phyloP scores from a whole-genome alignment of 2,888 invertebrate genomes.

The Brachypterus glaber region DNA sequence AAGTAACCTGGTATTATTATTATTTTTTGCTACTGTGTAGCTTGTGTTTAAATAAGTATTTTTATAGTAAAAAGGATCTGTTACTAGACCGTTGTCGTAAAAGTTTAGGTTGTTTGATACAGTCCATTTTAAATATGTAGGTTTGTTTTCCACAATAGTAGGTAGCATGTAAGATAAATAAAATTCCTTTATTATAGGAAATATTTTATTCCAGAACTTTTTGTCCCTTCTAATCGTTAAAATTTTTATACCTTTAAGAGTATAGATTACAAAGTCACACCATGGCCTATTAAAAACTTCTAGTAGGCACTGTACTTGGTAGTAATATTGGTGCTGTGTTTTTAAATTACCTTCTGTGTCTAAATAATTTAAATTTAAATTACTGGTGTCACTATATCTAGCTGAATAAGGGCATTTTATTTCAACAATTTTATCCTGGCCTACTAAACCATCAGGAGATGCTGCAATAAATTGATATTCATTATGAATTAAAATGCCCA shows the following conservation, averaged over 20 bases:
- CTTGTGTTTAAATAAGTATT: no score
- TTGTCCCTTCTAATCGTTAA: conserved; percentile 3
- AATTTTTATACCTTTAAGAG: conserved; percentile 3
- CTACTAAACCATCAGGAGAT: no score
- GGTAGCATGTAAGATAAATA: conserved; percentile 9
- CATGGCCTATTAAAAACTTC: conserved; percentile 9
- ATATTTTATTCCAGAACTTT: conserved; percentile 8
- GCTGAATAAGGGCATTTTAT: no score
- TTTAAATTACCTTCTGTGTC: conserved; percentile 3
- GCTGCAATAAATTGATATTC: no score
- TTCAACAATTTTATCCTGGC: no score
- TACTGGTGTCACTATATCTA: background rate
- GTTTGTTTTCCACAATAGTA: conserved; percentile 1
- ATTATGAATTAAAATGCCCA: no score
- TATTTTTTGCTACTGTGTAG: no score
- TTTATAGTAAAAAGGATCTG: no score
- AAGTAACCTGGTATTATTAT: no score
- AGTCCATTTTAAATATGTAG: conserved; percentile 2
- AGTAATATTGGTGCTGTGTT: conserved; percentile 7
- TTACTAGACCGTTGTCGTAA: conserved; percentile 6
- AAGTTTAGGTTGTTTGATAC: background rate
- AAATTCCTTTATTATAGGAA: conserved; percentile 7
- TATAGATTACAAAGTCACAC: conserved; percentile 12
- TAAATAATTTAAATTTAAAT: no score
- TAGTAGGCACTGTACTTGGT: conserved; percentile 9